Evolutionary conservation across 2,797 vertebrate genomes (phyloP).

Genomic region (Fringilla coelebs): DNA sequence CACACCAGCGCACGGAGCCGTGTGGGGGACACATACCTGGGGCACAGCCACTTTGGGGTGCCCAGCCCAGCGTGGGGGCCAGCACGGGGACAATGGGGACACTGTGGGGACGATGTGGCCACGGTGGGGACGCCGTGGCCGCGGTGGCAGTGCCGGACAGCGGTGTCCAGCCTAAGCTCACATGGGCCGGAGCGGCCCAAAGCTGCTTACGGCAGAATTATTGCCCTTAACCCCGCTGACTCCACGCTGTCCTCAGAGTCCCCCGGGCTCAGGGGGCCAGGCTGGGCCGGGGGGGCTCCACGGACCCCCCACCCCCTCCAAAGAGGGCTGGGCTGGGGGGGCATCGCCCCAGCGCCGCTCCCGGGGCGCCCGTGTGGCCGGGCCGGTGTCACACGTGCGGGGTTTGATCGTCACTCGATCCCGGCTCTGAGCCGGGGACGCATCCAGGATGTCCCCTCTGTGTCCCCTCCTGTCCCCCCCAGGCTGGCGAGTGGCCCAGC

Average conservation of each 20-base stretch:
- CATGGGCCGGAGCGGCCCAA: slow-evolving; percentile 30
- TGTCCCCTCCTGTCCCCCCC: neutral
- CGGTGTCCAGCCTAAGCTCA: neutral
- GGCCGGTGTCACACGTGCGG: neutral
- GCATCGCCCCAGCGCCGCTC: rapidly evolving
- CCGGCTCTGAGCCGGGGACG: rapidly evolving
- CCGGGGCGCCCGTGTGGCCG: rapidly evolving
- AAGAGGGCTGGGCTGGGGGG: rapidly evolving
- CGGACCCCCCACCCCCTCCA: neutral
- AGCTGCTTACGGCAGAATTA: slow-evolving; percentile 63
- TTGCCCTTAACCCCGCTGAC: slow-evolving; percentile 49
- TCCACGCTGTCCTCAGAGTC: slow-evolving; percentile 55
- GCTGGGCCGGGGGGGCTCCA: neutral
- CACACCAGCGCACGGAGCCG: rapidly evolving
- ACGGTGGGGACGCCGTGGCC: rapidly evolving
- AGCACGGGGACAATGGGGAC: neutral
- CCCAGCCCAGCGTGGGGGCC: rapidly evolving
- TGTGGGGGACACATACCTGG: rapidly evolving
- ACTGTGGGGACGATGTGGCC: rapidly evolving
- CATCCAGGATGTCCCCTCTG: neutral
- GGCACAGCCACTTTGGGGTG: rapidly evolving
- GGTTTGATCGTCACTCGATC: neutral
- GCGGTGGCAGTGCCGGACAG: rapidly evolving
- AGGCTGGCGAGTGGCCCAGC: neutral
- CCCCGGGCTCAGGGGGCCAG: neutral